Evolutionary conservation across 2,888 invertebrate species (phyloP), one percentile per base, ranked within the genome.

Genomic region (Drosophila flavopinicola): DNA sequence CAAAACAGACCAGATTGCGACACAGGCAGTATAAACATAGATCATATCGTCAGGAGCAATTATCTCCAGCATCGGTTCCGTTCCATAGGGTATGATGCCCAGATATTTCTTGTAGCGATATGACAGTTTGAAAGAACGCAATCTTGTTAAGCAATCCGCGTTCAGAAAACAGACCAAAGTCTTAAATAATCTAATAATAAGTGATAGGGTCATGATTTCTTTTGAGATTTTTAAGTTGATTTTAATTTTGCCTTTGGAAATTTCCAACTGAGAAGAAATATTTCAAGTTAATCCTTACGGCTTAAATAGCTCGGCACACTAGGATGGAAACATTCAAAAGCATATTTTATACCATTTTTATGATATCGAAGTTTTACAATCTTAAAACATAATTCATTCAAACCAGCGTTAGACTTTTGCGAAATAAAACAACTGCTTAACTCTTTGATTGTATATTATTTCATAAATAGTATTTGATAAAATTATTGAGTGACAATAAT

Each of bases 401-500:
- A 37, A 17, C 35, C 17, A 17, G 15, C 15, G 1, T 10, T 3
- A 0, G 1, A 17, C 15, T 3, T 10, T 6, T 35, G n/a, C 9
- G 3, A 25, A 56, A 38, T 27, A 20, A 33, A 59, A 66, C 9
- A 20, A 32, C 13, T 13, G 9, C 13, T 5, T 7, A 17, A 6
- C n/a, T 25, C 10, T n/a, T 48, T n/a, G 11, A 30, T 44, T 63
- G 37, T 45, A 53, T 63, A 39, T 52, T 53, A 53, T 59, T 60
- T 53, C 58, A 66, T 66, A 59, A 52, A 66, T 66, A 59, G 27
- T 58, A 52, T 60, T 39, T 63, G 30, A 63, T 63, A 63, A 53
- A 63, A 53, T 38, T 63, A 63, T 63, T 63, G 24, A 51, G 23
- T 49, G n/a, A 44, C 42, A 52, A 52, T 63, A 44, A 52, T 44